Conservation (phyloP, 1,140 invertebrate genomes). For the Papilio xuthus region DNA sequence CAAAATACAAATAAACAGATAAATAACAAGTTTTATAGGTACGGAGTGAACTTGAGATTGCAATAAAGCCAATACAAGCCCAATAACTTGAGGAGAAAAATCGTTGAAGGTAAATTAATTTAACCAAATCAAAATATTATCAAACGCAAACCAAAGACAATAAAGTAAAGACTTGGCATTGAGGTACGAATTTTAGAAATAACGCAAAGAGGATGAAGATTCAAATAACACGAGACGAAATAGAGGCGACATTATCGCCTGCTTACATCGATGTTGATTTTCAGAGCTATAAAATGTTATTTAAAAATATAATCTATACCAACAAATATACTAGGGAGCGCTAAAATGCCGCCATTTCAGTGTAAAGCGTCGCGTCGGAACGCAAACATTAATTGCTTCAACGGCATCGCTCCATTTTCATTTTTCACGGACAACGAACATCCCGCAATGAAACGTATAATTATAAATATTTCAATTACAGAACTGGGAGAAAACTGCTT, state of each 20-base stretch:
- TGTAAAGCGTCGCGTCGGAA: slow-evolving; percentile 23
- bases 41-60: no score
- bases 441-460: slow-evolving; percentile 46
- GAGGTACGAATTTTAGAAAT: no score
- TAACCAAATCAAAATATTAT: no score
- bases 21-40: no score
- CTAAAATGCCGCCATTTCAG: slow-evolving; percentile 12
- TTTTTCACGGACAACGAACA: slow-evolving; percentile 29
- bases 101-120: no score
- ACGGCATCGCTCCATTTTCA: slow-evolving; percentile 28
- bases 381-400: slow-evolving; percentile 37
- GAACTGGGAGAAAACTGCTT: slow-evolving; percentile 61
- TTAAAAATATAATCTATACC: neutral
- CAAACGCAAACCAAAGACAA: no score
- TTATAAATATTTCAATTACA: slow-evolving; percentile 80
- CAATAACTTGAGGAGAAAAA: no score
- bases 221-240: no score
- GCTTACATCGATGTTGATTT: neutral
- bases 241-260: neutral
- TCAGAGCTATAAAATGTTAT: neutral
- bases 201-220: no score
- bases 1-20: no score
- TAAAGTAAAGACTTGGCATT: no score
- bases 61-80: no score
- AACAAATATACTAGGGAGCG: slow-evolving; percentile 3